Evolutionary conservation across 2,888 invertebrate genomes (phyloP).

Genomic region (Parascotia fuliginaria): DNA sequence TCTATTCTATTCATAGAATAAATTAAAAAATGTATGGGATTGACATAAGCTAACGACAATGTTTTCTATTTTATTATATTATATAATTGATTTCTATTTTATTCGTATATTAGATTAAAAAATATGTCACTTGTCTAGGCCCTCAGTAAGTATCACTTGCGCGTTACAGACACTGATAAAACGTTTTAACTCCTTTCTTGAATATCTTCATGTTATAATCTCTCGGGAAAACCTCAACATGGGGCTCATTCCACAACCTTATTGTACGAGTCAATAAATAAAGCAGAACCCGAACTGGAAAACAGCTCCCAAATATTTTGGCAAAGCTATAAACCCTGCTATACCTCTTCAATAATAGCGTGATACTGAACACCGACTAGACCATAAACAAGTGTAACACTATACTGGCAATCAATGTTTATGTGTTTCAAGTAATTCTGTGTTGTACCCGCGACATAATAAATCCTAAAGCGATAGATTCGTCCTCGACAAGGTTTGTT

Average conservation of each 20-base stretch:
- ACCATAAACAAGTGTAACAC: conserved; percentile 68
- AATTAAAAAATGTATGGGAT: too few species aligned
- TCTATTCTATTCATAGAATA: too few species aligned
- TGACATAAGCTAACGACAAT: too few species aligned
- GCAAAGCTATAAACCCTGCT: conserved; percentile 13
- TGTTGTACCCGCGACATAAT: conserved; percentile 62
- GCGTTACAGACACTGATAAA: too few species aligned
- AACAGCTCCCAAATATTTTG: conserved; percentile 7
- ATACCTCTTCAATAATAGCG: conserved; percentile 47
- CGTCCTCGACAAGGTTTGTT: conserved; percentile 42
- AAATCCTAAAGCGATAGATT: conserved; percentile 78
- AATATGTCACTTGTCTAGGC: too few species aligned
- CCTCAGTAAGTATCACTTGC: too few species aligned
- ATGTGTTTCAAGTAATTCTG: conserved; percentile 71
- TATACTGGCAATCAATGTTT: conserved; percentile 77
- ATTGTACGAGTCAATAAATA: too few species aligned
- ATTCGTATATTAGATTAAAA: too few species aligned
- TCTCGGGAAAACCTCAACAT: neutral
- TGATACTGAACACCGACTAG: conserved; percentile 46
- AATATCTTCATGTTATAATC: too few species aligned
- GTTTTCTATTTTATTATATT: too few species aligned
- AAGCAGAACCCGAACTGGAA: neutral
- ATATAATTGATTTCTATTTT: too few species aligned
- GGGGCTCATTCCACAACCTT: neutral
- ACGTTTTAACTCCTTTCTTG: too few species aligned